These are phyloP conservation scores for Neolamprologus longior DNA, from an alignment of 2,113 vertebrate species.

Conservation along the genomic window DNA sequence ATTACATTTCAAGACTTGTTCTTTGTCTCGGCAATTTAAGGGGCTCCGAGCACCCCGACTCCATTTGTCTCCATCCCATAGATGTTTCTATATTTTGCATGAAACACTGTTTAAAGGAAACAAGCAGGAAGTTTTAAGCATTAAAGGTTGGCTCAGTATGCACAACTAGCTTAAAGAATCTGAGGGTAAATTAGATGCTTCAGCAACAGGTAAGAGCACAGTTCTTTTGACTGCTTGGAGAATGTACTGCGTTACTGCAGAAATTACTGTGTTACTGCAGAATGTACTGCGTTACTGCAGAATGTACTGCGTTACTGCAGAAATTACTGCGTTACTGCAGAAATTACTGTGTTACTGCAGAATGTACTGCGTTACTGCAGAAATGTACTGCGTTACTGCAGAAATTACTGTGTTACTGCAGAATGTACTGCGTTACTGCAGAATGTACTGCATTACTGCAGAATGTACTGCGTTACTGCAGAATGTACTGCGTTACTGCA, in stretches of 20 bases:
- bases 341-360: rapidly evolving
- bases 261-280: rapidly evolving
- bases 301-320: no score
- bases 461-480: no score
- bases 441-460: no score
- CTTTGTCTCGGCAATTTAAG: conserved; percentile 40
- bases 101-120: conserved; percentile 9
- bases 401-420: rapidly evolving
- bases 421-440: no score
- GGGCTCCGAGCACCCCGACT: conserved; percentile 15
- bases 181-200: neutral
- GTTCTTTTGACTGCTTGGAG: neutral
- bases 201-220: neutral
- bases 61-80: conserved; percentile 28
- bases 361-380: no score
- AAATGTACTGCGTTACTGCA: rapidly evolving
- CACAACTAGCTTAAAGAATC: neutral
- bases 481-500: no score
- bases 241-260: no score
- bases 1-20: conserved; percentile 52
- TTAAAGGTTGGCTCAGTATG: neutral
- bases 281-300: rapidly evolving
- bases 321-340: rapidly evolving
- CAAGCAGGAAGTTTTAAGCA: neutral
- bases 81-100: conserved; percentile 34